Percentiles rank a stretch among this genome's conserved stretches.
Evolutionary conservation across 2,888 invertebrate genomes (phyloP).

Genomic region (Dicranocentrus wangi): DNA sequence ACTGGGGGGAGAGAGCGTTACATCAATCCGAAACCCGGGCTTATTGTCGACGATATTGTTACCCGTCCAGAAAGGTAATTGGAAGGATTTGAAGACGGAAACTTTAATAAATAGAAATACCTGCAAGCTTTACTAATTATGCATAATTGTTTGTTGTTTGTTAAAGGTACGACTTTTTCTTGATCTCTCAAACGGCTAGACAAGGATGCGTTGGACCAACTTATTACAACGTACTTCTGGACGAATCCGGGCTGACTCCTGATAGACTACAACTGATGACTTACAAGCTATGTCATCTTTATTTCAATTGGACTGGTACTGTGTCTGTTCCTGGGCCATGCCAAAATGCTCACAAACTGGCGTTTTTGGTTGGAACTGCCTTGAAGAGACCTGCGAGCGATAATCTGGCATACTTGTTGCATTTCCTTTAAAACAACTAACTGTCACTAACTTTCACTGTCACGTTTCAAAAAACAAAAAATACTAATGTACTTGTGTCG

Average conservation of each 20-base stretch:
- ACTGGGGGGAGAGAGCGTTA: constrained; percentile 74
- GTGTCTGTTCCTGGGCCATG: constrained; percentile 69
- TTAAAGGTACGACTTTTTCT: constrained; percentile 88
- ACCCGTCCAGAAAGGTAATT: constrained; percentile 89
- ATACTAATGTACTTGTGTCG: too few relatives aligned
- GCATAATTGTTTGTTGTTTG: too few relatives aligned
- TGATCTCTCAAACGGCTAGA: constrained; percentile 88
- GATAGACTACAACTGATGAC: background rate
- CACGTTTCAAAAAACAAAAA: too few relatives aligned
- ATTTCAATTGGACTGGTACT: constrained; percentile 1
- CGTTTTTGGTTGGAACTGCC: constrained; percentile 87
- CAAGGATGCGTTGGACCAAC: constrained; percentile 95
- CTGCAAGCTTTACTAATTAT: too few relatives aligned
- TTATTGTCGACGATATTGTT: too few relatives aligned
- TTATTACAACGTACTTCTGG: constrained; percentile 88
- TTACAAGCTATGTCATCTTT: background rate
- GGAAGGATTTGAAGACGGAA: too few relatives aligned
- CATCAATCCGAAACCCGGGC: constrained; percentile 83
- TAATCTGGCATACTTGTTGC: constrained; percentile 34
- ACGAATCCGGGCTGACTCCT: constrained; percentile 76
- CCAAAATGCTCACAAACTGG: constrained; percentile 93
- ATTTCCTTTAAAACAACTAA: constrained; percentile 59
- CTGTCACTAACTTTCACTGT: too few relatives aligned
- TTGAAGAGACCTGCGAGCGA: constrained; percentile 74
- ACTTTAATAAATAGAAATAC: too few relatives aligned